Percentiles rank a stretch among this genome's conserved stretches.
phyloP scores from a whole-genome alignment of 2,113 vertebrate genomes.

The Ivindomyrus marchei region DNA sequence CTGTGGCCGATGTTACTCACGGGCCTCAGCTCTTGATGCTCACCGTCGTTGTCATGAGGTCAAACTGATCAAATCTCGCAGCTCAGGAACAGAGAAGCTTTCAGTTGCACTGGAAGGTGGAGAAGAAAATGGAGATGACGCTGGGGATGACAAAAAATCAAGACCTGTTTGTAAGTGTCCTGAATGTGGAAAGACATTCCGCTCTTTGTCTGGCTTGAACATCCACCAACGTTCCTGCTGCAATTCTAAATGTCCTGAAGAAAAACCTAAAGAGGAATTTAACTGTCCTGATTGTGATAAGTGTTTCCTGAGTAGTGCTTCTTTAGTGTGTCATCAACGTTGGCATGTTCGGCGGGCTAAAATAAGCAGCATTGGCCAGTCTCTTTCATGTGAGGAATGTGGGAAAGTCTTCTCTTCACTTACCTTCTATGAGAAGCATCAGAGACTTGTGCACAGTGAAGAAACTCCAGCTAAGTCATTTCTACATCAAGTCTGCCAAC shows the following conservation, averaged over 20 bases:
- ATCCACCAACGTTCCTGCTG: conserved; percentile 61
- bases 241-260: conserved; percentile 43
- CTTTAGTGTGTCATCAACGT: conserved; percentile 56
- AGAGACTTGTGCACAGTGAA: conserved; percentile 50
- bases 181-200: conserved; percentile 57
- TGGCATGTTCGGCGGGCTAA: conserved; percentile 53
- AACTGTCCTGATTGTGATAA: conserved; percentile 59
- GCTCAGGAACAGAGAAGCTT: conserved; percentile 33
- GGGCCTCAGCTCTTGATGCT: conserved; percentile 66
- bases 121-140: conserved; percentile 28
- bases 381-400: conserved; percentile 56
- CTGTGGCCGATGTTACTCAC: conserved; percentile 64
- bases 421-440: conserved; percentile 57
- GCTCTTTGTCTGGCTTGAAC: conserved; percentile 47
- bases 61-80: conserved; percentile 57
- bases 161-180: conserved; percentile 48
- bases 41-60: conserved; percentile 66
- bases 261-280: conserved; percentile 47
- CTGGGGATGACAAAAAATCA: conserved; percentile 4
- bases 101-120: background rate
- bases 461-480: conserved; percentile 62
- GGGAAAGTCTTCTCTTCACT: conserved; percentile 57
- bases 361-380: conserved; percentile 27
- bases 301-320: conserved; percentile 45
- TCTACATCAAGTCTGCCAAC: conserved; percentile 61